phyloP scores from a whole-genome alignment of 2,888 invertebrate genomes.

The Cremastinae sp. region DNA sequence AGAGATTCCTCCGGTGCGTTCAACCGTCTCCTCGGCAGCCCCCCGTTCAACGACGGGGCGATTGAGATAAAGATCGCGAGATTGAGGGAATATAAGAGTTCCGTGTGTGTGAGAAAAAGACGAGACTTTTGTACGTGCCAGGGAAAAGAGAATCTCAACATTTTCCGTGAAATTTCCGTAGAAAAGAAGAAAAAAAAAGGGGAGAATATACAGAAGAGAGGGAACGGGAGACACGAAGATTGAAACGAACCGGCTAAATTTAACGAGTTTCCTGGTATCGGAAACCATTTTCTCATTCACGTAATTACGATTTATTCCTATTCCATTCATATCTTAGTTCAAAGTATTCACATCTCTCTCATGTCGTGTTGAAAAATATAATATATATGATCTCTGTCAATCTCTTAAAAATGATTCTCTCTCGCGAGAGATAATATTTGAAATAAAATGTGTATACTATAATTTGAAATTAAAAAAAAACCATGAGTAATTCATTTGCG shows the following conservation, averaged over 20 bases:
- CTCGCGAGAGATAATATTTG: no score
- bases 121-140: background rate
- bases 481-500: no score
- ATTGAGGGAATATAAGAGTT: conserved; percentile 41
- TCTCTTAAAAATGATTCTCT: no score
- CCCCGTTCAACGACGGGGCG: conserved; percentile 35
- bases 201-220: conserved; percentile 31
- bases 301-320: background rate
- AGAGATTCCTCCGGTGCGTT: conserved; percentile 40
- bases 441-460: no score
- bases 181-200: conserved; percentile 34
- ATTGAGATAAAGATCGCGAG: conserved; percentile 55
- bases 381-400: no score
- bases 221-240: conserved; percentile 31
- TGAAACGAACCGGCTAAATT: conserved; percentile 47
- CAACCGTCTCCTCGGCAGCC: conserved; percentile 44
- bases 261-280: conserved; percentile 47
- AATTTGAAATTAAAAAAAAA: no score
- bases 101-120: conserved; percentile 46
- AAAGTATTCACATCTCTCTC: background rate
- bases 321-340: background rate
- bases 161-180: conserved; percentile 45
- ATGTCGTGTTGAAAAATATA: background rate
- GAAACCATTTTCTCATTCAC: conserved; percentile 26
- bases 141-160: conserved; percentile 5